Percentiles rank a stretch among this genome's conserved stretches.
phyloP scores from a whole-genome alignment of 2,888 invertebrate species.

The Papilio gigon region DNA sequence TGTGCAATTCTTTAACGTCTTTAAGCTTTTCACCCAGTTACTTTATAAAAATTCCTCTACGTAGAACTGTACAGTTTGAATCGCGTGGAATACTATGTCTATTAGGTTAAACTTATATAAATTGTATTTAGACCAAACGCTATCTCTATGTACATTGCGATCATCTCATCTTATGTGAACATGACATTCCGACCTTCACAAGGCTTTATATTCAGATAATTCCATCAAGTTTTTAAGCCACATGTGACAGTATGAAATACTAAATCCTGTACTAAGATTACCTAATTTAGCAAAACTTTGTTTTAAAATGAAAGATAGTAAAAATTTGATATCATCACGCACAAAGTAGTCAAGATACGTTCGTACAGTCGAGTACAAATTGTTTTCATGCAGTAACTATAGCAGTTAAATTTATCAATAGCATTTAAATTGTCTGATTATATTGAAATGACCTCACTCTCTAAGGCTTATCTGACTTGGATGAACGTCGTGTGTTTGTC shows the following conservation, averaged over 20 bases:
- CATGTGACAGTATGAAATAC: background rate
- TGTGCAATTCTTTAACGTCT: constrained; percentile 7
- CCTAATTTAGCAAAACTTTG: background rate
- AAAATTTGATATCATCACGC: background rate
- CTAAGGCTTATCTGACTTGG: background rate
- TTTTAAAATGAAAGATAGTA: background rate
- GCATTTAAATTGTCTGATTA: constrained; percentile 11
- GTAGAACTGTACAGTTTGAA: too few relatives aligned
- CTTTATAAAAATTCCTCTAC: too few relatives aligned
- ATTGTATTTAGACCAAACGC: too few relatives aligned
- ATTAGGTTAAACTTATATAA: too few relatives aligned
- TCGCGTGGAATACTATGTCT: too few relatives aligned
- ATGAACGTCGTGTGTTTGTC: too few relatives aligned
- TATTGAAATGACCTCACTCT: constrained; percentile 1
- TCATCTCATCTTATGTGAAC: background rate
- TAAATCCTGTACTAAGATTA: background rate
- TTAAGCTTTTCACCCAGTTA: background rate
- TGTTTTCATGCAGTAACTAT: background rate
- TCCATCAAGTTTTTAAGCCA: constrained; percentile 2
- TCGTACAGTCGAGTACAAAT: too few relatives aligned
- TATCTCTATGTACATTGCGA: too few relatives aligned
- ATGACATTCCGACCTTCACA: constrained; percentile 5
- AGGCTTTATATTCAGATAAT: background rate
- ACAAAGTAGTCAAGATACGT: too few relatives aligned
- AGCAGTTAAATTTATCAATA: background rate